Percentiles rank a stretch among this genome's conserved stretches.
Conservation (phyloP, 2,113 vertebrate genomes). For the Paradisaea rubra region DNA sequence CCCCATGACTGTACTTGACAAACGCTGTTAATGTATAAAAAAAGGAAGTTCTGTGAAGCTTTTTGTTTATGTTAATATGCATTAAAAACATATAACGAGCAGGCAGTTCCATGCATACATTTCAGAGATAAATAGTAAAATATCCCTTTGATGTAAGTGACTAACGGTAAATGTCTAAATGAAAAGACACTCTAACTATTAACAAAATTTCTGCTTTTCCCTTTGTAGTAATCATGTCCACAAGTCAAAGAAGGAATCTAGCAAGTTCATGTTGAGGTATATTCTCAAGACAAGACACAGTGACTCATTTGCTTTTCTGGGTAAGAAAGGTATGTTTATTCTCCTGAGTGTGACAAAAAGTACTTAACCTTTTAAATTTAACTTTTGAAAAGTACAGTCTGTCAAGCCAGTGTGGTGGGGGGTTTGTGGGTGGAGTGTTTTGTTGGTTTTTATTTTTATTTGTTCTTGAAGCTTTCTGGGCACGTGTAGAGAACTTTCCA, state of each 20-base stretch:
- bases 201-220: not conserved
- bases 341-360: not conserved
- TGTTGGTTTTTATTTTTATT: not conserved
- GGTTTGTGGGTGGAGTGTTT: not conserved
- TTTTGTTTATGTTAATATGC: not conserved
- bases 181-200: not conserved
- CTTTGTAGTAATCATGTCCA: constrained; percentile 38
- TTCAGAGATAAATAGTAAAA: not conserved
- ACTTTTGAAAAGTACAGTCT: not conserved
- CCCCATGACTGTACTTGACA: not conserved
- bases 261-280: constrained; percentile 17
- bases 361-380: not conserved
- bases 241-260: not conserved
- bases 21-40: not conserved
- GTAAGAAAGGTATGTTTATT: constrained; percentile 24
- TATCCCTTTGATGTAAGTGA: not conserved
- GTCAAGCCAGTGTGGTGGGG: not conserved
- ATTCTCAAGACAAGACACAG: constrained; percentile 17
- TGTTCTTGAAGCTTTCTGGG: not conserved
- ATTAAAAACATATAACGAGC: not conserved
- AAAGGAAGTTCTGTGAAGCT: not conserved
- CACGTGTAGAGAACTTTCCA: not conserved
- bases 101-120: not conserved
- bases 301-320: not conserved
- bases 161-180: not conserved